phyloP scores from a whole-genome alignment of 2,888 invertebrate genomes.

The Philopedon plagiatum region DNA sequence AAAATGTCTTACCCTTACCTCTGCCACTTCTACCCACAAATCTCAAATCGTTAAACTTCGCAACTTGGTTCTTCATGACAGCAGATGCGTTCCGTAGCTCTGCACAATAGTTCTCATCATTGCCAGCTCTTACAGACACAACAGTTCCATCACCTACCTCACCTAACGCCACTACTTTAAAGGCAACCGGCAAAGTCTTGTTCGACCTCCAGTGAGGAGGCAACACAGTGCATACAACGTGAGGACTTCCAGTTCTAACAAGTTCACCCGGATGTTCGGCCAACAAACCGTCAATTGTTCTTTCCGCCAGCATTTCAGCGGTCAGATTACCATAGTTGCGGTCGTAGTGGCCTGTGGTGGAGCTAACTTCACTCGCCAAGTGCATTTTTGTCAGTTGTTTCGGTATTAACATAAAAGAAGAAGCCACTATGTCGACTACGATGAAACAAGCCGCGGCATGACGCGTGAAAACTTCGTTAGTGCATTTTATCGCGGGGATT shows the following conservation, averaged over 20 bases:
- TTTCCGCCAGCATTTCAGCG: slow-evolving; percentile 89
- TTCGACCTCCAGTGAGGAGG: slow-evolving; percentile 99
- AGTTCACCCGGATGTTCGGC: slow-evolving; percentile 94
- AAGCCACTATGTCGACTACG: neutral
- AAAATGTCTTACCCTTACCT: slow-evolving; percentile 77
- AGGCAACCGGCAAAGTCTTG: slow-evolving; percentile 97
- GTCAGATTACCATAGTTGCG: slow-evolving; percentile 78
- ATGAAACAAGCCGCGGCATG: slow-evolving; percentile 14
- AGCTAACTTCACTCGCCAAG: slow-evolving; percentile 84
- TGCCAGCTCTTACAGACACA: slow-evolving; percentile 96
- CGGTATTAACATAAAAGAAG: slow-evolving; percentile 7
- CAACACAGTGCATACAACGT: slow-evolving; percentile 94
- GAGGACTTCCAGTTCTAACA: slow-evolving; percentile 93
- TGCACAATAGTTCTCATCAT: slow-evolving; percentile 98
- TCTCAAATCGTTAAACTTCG: slow-evolving; percentile 98
- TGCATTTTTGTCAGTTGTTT: slow-evolving; percentile 73
- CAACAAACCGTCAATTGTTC: slow-evolving; percentile 88
- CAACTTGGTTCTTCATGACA: slow-evolving; percentile 98
- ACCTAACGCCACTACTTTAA: slow-evolving; percentile 95
- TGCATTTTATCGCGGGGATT: slow-evolving; percentile 38
- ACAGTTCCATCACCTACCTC: slow-evolving; percentile 96
- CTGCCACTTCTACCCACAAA: slow-evolving; percentile 99
- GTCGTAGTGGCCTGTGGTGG: slow-evolving; percentile 73
- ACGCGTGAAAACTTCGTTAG: slow-evolving; percentile 37
- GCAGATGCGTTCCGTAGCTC: slow-evolving; percentile 96